A percentile compares a stretch with the other conserved stretches of the same genome.
These are phyloP conservation scores for Andrena haemorrhoa DNA, from an alignment of 2,888 invertebrate species.

Conservation along the genomic window DNA sequence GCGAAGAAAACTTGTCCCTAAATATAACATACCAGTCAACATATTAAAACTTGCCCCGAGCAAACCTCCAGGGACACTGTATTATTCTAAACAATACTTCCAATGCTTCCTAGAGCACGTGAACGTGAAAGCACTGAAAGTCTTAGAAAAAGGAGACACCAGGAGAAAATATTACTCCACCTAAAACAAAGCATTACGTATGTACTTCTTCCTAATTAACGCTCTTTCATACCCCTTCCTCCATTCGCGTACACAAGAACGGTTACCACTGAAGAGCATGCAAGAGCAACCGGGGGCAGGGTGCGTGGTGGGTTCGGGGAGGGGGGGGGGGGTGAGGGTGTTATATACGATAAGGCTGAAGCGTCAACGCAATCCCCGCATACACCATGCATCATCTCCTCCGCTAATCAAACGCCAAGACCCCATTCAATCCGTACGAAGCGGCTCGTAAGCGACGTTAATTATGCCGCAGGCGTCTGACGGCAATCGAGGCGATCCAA, in stretches of 20 bases:
- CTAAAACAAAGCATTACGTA: too few species aligned
- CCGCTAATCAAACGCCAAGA: constrained; percentile 34
- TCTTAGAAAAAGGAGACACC: too few species aligned
- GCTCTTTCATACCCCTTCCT: background rate
- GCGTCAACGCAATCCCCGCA: constrained; percentile 29
- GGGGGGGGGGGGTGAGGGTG: too few species aligned
- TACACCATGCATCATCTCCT: constrained; percentile 59
- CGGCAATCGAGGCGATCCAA: background rate
- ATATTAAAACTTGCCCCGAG: too few species aligned
- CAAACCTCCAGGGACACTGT: too few species aligned
- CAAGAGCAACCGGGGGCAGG: constrained; percentile 13
- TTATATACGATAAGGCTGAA: constrained; percentile 16
- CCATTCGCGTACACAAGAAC: constrained; percentile 28
- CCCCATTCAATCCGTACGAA: constrained; percentile 26
- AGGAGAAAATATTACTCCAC: too few species aligned
- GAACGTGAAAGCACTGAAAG: too few species aligned
- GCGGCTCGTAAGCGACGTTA: constrained; percentile 19
- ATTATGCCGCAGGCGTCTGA: background rate
- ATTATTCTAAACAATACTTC: too few species aligned
- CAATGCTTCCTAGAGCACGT: too few species aligned
- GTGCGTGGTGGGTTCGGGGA: too few species aligned
- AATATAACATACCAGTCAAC: too few species aligned
- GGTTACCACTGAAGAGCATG: constrained; percentile 27
- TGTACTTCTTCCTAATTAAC: background rate
- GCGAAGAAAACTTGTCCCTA: too few species aligned